Evolutionary conservation across 2,888 invertebrate species (phyloP), one percentile per base, ranked within the genome.

Genomic region (Rhagium mordax): DNA sequence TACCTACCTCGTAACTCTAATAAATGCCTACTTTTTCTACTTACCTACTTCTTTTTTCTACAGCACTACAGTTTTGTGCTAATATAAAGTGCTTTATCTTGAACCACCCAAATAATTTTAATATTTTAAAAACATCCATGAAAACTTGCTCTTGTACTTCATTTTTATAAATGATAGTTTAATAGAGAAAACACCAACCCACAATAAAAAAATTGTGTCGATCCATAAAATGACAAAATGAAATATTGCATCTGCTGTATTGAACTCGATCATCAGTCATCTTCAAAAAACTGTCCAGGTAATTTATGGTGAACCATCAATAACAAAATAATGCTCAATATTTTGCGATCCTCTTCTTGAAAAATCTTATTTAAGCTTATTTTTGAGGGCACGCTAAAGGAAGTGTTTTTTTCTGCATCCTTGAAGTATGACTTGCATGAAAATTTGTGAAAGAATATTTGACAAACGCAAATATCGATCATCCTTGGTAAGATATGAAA

Each of bases 381-480:
- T 76, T 72, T 60, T 47, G 59, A 68, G 62, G 64, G 74, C 33
- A 51, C 71, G 60, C 62, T 59, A 64, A 48, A 66, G 70, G 68
- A 64, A 55, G 70, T 55, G 70, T 41, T 72, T 75, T 76, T 70
- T 75, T 62, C 51, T 16, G 74, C 41, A 75, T 79, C 74, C 78
- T 79, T 70, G 74, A 79, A 69, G 49, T 74, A 74, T 79, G 81
- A 81, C 81, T 81, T 79, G 81, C 81, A 79, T 80, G 78, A 81
- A 81, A 79, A 74, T 77, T 76, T 64, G 41, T 65, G 33, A 77
- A 78, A 71, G 71, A 21, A 64, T 62, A 71, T 74, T 71, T 73
- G 77, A 74, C 74, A 75, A 65, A 74, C 65, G 65, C 53, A 33
- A 65, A 65, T 53, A 49, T 53, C 65, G 53, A 61, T 61, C 61